phyloP scores from a whole-genome alignment of 2,113 vertebrate species.

The Sebastes schlegelii region DNA sequence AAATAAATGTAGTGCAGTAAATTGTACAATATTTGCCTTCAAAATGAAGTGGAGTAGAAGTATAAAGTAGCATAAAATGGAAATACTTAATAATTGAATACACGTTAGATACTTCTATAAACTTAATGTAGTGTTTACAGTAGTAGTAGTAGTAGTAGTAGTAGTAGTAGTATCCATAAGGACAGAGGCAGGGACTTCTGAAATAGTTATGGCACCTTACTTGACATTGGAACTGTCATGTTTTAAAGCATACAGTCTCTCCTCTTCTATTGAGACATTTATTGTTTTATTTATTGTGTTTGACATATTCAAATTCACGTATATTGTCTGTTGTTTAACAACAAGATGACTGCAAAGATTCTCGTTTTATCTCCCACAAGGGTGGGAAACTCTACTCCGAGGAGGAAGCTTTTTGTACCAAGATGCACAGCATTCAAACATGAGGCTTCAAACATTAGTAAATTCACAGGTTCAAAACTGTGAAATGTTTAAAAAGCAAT shows the following conservation, averaged over 20 bases:
- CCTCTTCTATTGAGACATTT: background rate
- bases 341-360: background rate
- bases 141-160: background rate
- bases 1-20: too few relatives aligned
- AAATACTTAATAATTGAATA: too few relatives aligned
- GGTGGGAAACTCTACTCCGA: background rate
- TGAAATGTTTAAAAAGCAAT: background rate
- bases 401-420: background rate
- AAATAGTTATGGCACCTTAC: background rate
- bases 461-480: background rate
- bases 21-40: too few relatives aligned
- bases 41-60: too few relatives aligned
- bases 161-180: too few relatives aligned
- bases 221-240: background rate
- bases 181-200: background rate
- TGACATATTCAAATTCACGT: background rate
- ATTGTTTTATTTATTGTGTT: background rate
- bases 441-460: background rate
- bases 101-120: background rate
- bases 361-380: background rate
- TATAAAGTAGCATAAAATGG: too few relatives aligned
- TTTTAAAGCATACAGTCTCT: background rate
- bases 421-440: background rate
- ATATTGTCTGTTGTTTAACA: background rate
- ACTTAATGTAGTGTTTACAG: background rate